phyloP scores from a whole-genome alignment of 1,140 invertebrate genomes.

The Popillia japonica region DNA sequence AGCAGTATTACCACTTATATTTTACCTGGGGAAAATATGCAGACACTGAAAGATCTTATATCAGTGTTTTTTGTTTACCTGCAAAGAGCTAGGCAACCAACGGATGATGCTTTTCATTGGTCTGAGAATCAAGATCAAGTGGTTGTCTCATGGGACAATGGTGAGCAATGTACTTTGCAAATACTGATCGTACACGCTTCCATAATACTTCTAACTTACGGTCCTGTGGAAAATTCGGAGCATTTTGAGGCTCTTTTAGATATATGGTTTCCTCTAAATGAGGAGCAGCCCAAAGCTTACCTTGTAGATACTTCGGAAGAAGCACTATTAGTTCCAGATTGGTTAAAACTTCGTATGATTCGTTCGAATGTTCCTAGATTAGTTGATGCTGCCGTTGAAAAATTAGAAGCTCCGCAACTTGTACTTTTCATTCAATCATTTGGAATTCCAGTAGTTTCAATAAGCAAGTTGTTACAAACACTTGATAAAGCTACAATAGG shows the following conservation, averaged over 20 bases:
- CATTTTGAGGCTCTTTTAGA: slow-evolving; percentile 76
- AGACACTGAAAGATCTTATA: slow-evolving; percentile 79
- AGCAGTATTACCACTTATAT: slow-evolving; percentile 87
- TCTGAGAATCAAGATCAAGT: slow-evolving; percentile 76
- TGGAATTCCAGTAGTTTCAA: slow-evolving; percentile 90
- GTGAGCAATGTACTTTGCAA: slow-evolving; percentile 84
- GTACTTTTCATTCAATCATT: slow-evolving; percentile 96
- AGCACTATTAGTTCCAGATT: slow-evolving; percentile 89
- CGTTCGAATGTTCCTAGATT: slow-evolving; percentile 82
- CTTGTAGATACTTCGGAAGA: slow-evolving; percentile 86
- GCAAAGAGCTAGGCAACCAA: slow-evolving; percentile 70
- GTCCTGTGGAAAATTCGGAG: slow-evolving; percentile 66
- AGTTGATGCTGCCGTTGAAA: slow-evolving; percentile 85
- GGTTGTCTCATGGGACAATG: slow-evolving; percentile 84
- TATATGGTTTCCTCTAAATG: slow-evolving; percentile 77
- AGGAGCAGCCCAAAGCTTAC: slow-evolving; percentile 78
- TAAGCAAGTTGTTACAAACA: slow-evolving; percentile 77
- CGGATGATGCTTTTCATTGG: slow-evolving; percentile 72
- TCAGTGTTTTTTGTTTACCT: slow-evolving; percentile 81
- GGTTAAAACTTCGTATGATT: slow-evolving; percentile 94
- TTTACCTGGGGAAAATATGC: slow-evolving; percentile 71
- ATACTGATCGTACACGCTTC: slow-evolving; percentile 92
- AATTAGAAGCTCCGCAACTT: slow-evolving; percentile 88
- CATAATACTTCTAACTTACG: slow-evolving; percentile 89
- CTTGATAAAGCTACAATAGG: slow-evolving; percentile 77